phyloP scores from a whole-genome alignment of 2,797 vertebrate species.

The Tarsius wallacei region DNA sequence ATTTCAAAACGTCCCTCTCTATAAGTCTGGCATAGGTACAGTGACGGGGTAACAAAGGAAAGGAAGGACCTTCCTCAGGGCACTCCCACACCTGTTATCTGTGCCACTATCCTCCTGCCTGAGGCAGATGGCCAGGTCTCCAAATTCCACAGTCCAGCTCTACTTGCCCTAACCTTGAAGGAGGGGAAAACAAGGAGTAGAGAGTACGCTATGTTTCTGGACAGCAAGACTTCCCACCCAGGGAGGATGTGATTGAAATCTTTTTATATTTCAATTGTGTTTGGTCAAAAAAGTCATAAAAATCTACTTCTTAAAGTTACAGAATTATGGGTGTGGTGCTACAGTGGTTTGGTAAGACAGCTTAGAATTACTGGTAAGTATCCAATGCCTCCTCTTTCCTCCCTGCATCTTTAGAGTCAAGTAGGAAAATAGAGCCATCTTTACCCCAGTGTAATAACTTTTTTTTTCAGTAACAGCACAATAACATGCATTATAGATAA shows the following conservation, averaged over 20 bases:
- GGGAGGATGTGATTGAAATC: not conserved
- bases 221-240: not conserved
- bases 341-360: not conserved
- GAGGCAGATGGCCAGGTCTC: not conserved
- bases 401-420: not conserved
- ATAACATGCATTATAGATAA: not conserved
- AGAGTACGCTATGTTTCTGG: not conserved
- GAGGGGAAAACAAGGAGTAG: not conserved
- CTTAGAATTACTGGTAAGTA: not conserved
- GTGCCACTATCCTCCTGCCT: not conserved
- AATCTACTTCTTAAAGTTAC: not conserved
- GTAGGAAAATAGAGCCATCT: not conserved
- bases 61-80: not conserved
- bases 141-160: not conserved
- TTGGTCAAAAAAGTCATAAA: constrained; percentile 35
- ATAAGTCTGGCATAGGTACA: not conserved
- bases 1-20: not conserved
- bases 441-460: not conserved
- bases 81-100: not conserved
- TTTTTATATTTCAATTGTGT: not conserved
- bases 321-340: not conserved
- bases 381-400: not conserved
- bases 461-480: constrained; percentile 28
- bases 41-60: not conserved
- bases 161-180: not conserved